Evolutionary conservation across 2,888 invertebrate genomes (phyloP), one percentile per base, ranked within the genome.

Genomic region (Theretra japonica): DNA sequence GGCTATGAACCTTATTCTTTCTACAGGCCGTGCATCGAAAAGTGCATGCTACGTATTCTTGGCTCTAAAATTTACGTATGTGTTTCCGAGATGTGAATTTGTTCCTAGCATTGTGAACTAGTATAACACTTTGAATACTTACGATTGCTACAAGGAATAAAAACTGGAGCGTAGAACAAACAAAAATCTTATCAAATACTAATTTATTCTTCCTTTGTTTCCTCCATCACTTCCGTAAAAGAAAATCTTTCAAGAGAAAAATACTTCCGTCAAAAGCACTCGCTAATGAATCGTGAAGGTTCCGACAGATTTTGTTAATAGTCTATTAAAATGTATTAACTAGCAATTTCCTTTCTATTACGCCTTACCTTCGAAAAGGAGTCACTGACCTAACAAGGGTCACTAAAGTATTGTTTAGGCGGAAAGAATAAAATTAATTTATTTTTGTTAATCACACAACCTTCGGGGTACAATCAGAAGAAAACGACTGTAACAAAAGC

Each of bases 291-390:
- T 53, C 53, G 53, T n/a, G 53, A 53, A 53, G 53, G 53, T 53
- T 53, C n/a, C 53, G 53, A n/a, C n/a, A n/a, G n/a, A 19, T n/a
- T 53, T 41, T 41, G 41, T 41, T 41, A 41, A 53, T 53, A 53
- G 53, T 53, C n/a, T n/a, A n/a, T 53, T 17, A 53, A 53, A n/a
- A 5, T 53, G 53, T 53, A 19, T 53, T 53, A 53, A 4, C n/a
- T n/a, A 41, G n/a, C 53, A 53, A 53, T 53, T 53, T 53, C 53
- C 53, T 53, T 53, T 53, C 53, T 53, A 53, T 53, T n/a, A 53
- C n/a, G 53, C 53, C 53, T 53, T 53, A 53, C 53, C 53, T 53
- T 53, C 53, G 53, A 6, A n/a, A 53, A 53, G n/a, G 53, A 41
- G 53, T 53, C 53, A n/a, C 15, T 53, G 53, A 53, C 19, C 53